Evolutionary conservation across 1,140 invertebrate genomes (phyloP).

Genomic region (Charaxes varanes): DNA sequence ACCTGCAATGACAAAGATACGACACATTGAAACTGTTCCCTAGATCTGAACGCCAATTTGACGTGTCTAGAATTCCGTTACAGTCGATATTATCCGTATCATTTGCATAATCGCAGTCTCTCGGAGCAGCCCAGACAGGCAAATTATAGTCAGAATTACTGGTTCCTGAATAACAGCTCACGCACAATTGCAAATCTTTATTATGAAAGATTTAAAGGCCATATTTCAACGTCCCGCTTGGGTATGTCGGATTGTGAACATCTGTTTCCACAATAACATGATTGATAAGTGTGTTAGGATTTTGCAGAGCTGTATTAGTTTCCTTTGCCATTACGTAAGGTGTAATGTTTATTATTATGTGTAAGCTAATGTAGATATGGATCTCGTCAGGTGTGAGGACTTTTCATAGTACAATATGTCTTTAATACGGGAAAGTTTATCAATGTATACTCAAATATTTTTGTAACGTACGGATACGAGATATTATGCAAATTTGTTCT

Average conservation of each 20-base stretch:
- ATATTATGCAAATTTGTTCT: no score
- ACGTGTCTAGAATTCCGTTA: constrained; percentile 17
- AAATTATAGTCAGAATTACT: constrained; percentile 18
- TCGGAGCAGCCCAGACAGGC: constrained; percentile 8
- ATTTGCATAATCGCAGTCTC: constrained; percentile 15
- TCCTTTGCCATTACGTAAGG: no score
- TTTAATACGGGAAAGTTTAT: no score
- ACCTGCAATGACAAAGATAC: constrained; percentile 12
- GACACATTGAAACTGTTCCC: constrained; percentile 6
- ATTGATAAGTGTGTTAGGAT: constrained; percentile 13
- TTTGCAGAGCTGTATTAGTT: no score
- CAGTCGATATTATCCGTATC: constrained; percentile 14
- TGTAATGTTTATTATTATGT: no score
- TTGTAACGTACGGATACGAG: no score
- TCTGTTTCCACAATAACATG: constrained; percentile 11
- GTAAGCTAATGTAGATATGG: no score
- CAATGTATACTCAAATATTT: no score
- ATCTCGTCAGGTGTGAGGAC: no score
- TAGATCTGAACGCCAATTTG: constrained; percentile 4
- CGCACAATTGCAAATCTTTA: constrained; percentile 3
- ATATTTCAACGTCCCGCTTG: constrained; percentile 1
- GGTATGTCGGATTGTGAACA: constrained; percentile 2
- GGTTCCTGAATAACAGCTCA: constrained; percentile 10
- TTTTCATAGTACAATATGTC: no score
- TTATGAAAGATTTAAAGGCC: neutral